Evolutionary conservation across 2,888 invertebrate genomes (phyloP), one percentile per base, ranked within the genome.

Genomic region (Tupiocoris notatus): DNA sequence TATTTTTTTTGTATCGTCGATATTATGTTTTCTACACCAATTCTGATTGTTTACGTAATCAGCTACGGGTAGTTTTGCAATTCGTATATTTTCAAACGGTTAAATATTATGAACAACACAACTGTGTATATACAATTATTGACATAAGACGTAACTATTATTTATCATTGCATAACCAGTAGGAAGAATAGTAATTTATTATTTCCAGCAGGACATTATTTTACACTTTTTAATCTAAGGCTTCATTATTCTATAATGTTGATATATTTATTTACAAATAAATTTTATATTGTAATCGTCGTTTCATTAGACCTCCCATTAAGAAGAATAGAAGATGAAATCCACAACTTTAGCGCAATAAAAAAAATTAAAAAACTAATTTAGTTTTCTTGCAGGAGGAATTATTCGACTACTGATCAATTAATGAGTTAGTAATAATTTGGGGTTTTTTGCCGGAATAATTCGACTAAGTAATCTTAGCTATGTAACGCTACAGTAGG

Each of bases 181-280:
- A 70, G 70, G 25, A 56, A 70, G 70, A 58, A 70, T 70, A 70
- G 70, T 70, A 70, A 70, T 70, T 70, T 70, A 67, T 67, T 67
- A 67, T 59, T 70, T 61, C 61, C 24, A 61, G 61, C 59, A 54
- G 70, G 61, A 70, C 61, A 70, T 67, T 63, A 63, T 22, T 59
- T 70, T 70, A 21, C 61, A 59, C 61, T 70, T 70, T 74, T 63
- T 20, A 57, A 63, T 73, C 56, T 18, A 25, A 74, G 23, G 74
- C 74, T 74, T 74, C 22, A 64, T 64, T 57, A 74, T 74, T 64
- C 63, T 21, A 70, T 70, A 70, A 70, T 70, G 61, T 59, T 70
- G 70, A 70, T 64, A 74, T 74, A 74, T 74, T 74, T 74, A 74
- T 74, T 74, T 74, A 64, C 74, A 74, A 74, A 74, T 74, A 73